Percentiles rank a stretch among this genome's conserved stretches.
These are phyloP conservation scores for Zonitis immaculata DNA, from an alignment of 2,888 invertebrate genomes.

Conservation along the genomic window DNA sequence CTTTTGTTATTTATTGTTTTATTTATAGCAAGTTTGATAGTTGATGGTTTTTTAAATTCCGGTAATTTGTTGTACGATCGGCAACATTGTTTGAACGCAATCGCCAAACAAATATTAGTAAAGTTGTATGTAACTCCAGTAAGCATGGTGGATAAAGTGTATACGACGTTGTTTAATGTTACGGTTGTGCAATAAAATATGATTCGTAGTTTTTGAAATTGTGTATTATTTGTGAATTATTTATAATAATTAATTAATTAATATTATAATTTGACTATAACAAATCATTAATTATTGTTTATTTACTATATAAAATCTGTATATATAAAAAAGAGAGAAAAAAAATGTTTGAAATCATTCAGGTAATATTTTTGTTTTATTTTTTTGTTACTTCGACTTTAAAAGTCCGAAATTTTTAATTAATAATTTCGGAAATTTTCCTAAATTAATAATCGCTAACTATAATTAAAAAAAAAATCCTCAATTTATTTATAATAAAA, in stretches of 20 bases:
- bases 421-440: too few relatives aligned
- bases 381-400: not conserved
- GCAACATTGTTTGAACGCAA: constrained; percentile 30
- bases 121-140: constrained; percentile 33
- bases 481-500: too few relatives aligned
- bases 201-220: not conserved
- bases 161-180: constrained; percentile 28
- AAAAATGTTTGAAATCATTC: not conserved
- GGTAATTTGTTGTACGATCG: constrained; percentile 2
- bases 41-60: too few relatives aligned
- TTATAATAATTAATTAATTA: not conserved
- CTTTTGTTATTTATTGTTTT: not conserved
- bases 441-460: too few relatives aligned
- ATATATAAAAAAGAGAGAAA: too few relatives aligned
- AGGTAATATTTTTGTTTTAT: not conserved
- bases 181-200: constrained; percentile 22
- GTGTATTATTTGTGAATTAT: not conserved
- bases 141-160: constrained; percentile 34
- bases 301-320: too few relatives aligned
- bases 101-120: constrained; percentile 37
- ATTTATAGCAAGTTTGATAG: not conserved
- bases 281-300: too few relatives aligned
- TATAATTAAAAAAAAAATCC: too few relatives aligned
- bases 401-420: too few relatives aligned
- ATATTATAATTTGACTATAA: too few relatives aligned